These are phyloP conservation scores for Cosmorhoe ocellata DNA, from an alignment of 2,888 invertebrate species.

Conservation along the genomic window DNA sequence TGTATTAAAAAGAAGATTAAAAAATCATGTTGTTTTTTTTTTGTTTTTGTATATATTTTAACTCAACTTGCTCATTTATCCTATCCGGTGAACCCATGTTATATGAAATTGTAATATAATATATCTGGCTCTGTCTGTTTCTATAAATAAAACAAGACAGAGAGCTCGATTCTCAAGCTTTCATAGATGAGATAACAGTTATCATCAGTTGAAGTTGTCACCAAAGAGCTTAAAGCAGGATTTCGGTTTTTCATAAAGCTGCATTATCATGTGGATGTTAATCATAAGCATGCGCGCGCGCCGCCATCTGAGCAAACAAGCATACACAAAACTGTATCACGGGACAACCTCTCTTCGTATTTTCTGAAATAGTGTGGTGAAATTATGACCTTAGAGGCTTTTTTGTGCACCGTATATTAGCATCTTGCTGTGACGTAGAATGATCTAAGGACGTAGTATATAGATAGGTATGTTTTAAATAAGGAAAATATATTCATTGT, in stretches of 20 bases:
- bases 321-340: slow-evolving; percentile 53
- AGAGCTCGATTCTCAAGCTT: background rate
- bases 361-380: too few species aligned
- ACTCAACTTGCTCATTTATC: slow-evolving; percentile 42
- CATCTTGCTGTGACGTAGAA: too few species aligned
- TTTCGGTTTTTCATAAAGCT: slow-evolving; percentile 65
- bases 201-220: slow-evolving; percentile 50
- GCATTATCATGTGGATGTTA: slow-evolving; percentile 71
- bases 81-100: slow-evolving; percentile 13
- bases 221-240: slow-evolving; percentile 53
- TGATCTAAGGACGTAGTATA: too few species aligned
- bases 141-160: slow-evolving; percentile 21
- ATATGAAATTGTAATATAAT: background rate
- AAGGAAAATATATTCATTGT: too few species aligned
- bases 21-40: too few species aligned
- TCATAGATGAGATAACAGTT: slow-evolving; percentile 17
- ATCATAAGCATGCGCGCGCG: slow-evolving; percentile 61
- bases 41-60: slow-evolving; percentile 49
- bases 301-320: slow-evolving; percentile 57
- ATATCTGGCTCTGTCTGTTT: slow-evolving; percentile 22
- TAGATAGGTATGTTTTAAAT: too few species aligned
- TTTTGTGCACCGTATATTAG: too few species aligned
- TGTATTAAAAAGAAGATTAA: too few species aligned
- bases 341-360: background rate
- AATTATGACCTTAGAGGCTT: too few species aligned